These are phyloP conservation scores for Onychomys leucogaster DNA, from an alignment of 2,797 vertebrate species.

Conservation along the genomic window DNA sequence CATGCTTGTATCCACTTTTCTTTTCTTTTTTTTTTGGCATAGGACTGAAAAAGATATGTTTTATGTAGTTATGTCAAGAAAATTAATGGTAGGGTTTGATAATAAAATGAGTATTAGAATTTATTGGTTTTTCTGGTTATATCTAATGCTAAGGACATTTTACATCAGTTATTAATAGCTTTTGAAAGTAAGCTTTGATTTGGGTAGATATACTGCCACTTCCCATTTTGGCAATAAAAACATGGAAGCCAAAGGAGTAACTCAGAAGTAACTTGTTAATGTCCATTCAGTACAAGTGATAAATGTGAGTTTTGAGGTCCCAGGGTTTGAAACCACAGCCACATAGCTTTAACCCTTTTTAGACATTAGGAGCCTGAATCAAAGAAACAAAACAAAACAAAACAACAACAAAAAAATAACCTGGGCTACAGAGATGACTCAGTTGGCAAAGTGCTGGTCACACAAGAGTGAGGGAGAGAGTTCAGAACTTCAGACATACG, in stretches of 20 bases:
- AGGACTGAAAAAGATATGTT: not conserved
- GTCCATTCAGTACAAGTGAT: not conserved
- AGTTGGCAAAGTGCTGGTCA: not conserved
- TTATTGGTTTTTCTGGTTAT: not conserved
- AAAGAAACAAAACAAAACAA: not conserved
- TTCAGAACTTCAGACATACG: not conserved
- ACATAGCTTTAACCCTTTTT: not conserved
- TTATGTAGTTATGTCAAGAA: not conserved
- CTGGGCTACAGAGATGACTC: not conserved
- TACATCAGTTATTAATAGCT: not conserved
- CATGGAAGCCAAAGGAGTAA: not conserved
- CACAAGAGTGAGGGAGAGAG: not conserved
- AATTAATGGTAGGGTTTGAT: not conserved
- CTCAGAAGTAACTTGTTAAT: not conserved
- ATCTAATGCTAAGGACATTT: not conserved
- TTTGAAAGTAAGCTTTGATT: not conserved
- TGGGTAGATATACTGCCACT: not conserved
- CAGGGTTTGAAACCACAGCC: not conserved
- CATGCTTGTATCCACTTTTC: not conserved
- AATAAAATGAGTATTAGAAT: slow-evolving; percentile 17
- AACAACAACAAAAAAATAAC: too few species aligned
- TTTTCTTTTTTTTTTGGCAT: not conserved
- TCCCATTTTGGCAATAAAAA: not conserved
- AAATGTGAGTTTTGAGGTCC: not conserved
- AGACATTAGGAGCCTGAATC: not conserved